Base-by-base conservation (phyloP, 2,113 vertebrate species). In the Aplodontia rufa region DNA sequence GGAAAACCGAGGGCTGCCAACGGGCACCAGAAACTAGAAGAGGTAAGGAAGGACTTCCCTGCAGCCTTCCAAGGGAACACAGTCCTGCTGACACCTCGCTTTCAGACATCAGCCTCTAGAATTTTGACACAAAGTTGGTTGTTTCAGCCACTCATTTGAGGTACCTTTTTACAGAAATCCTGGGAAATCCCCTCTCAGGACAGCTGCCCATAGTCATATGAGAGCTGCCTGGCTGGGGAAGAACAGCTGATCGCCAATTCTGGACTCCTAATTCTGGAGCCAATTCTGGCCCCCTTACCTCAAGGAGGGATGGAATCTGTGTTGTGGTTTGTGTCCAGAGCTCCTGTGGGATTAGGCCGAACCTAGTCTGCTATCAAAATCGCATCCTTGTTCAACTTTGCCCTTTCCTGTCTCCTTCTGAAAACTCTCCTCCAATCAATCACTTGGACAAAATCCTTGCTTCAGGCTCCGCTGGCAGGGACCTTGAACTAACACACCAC, bases 241-340 rank as follows among this genome's bases (percentile, higher is more conserved):
- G 37, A 28, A 19, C 20, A 74, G 45, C 32, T 10, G 20, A 5
- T 5, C 12, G 32, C 60, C 42, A 32, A 0, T 74, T 68, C 47
- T 32, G 90, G 72, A 51, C 24, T 10, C 5, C 32, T 42, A 40
- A n/a, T 47, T 53, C 24, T 19, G n/a, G 22, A 9, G 1, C 37
- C n/a, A 40, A n/a, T 47, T 53, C 24, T 19, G n/a, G 22, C 11
- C 2, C 37, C n/a, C 26, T 68, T 53, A 19, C 49, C 49, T 79
- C 32, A 6, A 0, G 40, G 37, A 45, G 22, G 30, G n/a, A n/a
- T 35, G 1, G 3, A 62, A 26, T 35, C 37, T 40, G 7, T 42
- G 49, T 20, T 49, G 2, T 19, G 20, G 5, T 1, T 75, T 47
- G 20, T 90, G 58, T 35, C 40, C 10, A 35, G 45, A 87, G 17